A percentile compares a stretch with the other conserved stretches of the same genome.
phyloP scores from a whole-genome alignment of 1,140 invertebrate genomes.

The Gerris buenoi region DNA sequence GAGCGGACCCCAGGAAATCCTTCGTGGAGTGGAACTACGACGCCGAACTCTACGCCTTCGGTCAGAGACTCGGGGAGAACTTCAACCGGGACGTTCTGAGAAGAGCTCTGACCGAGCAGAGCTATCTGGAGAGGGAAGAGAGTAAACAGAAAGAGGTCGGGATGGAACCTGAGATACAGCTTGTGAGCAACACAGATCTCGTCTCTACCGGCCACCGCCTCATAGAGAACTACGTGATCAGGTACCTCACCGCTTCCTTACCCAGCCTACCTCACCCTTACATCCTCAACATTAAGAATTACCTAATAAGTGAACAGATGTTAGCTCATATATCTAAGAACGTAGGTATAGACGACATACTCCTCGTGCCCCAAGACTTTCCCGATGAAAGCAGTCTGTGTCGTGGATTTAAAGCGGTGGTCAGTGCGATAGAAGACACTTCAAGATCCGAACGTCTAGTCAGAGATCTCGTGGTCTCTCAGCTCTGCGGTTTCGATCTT shows the following conservation, averaged over 20 bases:
- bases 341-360: slow-evolving; percentile 67
- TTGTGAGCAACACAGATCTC: slow-evolving; percentile 52
- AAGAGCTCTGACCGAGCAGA: slow-evolving; percentile 61
- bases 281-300: slow-evolving; percentile 43
- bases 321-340: slow-evolving; percentile 51
- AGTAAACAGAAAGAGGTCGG: slow-evolving; percentile 49
- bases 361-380: slow-evolving; percentile 56
- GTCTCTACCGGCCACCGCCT: slow-evolving; percentile 46
- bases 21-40: slow-evolving; percentile 76
- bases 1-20: slow-evolving; percentile 36
- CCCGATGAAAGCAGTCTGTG: slow-evolving; percentile 53
- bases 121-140: slow-evolving; percentile 59
- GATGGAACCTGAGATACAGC: slow-evolving; percentile 40
- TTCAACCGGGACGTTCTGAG: slow-evolving; percentile 53
- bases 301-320: slow-evolving; percentile 47
- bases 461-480: slow-evolving; percentile 69
- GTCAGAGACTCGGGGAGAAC: slow-evolving; percentile 65
- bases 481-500: slow-evolving; percentile 64
- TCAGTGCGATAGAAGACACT: slow-evolving; percentile 54
- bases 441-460: slow-evolving; percentile 56
- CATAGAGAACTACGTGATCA: slow-evolving; percentile 38
- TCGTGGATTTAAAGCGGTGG: slow-evolving; percentile 64
- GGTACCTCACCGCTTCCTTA: slow-evolving; percentile 43
- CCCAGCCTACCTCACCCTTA: slow-evolving; percentile 57
- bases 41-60: slow-evolving; percentile 77